phyloP scores from a whole-genome alignment of 2,797 vertebrate genomes.

The Vespertilio murinus region DNA sequence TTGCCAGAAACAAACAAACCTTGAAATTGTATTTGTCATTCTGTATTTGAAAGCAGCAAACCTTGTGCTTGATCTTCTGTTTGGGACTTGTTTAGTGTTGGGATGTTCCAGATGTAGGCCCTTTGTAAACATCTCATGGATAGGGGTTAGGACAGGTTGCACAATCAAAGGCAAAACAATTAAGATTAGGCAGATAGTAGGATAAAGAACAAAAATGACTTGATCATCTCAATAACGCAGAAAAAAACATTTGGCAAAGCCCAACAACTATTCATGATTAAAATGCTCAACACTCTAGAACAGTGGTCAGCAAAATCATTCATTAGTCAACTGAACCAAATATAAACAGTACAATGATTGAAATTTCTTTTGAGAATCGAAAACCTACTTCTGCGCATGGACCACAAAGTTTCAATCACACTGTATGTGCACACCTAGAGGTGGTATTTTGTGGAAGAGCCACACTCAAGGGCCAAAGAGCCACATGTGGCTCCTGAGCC shows the following conservation, averaged over 20 bases:
- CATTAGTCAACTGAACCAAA: too few relatives aligned
- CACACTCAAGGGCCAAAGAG: too few relatives aligned
- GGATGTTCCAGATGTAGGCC: background rate
- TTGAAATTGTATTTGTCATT: background rate
- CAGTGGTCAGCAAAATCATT: too few relatives aligned
- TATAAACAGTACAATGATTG: too few relatives aligned
- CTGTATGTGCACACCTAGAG: too few relatives aligned
- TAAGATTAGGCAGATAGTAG: background rate
- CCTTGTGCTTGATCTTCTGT: background rate
- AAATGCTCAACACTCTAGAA: background rate
- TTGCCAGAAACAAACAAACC: background rate
- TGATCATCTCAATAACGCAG: background rate
- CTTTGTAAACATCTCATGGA: background rate
- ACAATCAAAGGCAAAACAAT: background rate
- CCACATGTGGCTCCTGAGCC: too few relatives aligned
- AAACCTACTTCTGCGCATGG: too few relatives aligned
- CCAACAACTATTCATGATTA: background rate
- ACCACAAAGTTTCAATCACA: too few relatives aligned
- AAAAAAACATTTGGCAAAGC: conserved; percentile 19
- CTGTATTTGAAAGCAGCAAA: background rate
- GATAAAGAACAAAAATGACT: background rate
- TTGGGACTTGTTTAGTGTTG: background rate
- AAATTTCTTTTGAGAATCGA: too few relatives aligned
- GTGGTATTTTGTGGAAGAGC: too few relatives aligned
- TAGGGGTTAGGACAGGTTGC: background rate